Percentiles rank a stretch among this genome's conserved stretches.
Evolutionary conservation across 2,888 invertebrate species (phyloP).

Genomic region (Aphodius granarius): DNA sequence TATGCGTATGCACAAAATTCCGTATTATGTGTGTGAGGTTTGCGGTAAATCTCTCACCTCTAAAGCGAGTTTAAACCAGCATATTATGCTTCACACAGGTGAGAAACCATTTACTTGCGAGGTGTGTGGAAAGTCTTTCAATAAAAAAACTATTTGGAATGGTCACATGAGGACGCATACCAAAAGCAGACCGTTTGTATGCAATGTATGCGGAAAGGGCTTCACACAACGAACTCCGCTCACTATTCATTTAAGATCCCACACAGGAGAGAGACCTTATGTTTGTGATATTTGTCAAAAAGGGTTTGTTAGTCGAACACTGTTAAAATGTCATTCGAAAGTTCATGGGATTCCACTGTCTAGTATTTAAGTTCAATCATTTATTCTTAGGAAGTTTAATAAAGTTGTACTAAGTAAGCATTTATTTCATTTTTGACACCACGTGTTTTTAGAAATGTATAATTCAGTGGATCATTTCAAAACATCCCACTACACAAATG

Average conservation of each 20-base stretch:
- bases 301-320: constrained; percentile 41
- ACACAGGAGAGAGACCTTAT: constrained; percentile 52
- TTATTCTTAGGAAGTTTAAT: background rate
- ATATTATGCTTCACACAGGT: constrained; percentile 55
- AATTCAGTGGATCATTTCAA: no score
- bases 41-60: constrained; percentile 55
- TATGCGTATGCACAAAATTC: background rate
- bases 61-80: constrained; percentile 41
- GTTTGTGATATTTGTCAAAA: constrained; percentile 55
- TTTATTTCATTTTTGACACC: background rate
- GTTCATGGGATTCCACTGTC: constrained; percentile 44
- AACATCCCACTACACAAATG: no score
- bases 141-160: constrained; percentile 41
- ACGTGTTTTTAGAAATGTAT: background rate
- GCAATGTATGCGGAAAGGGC: constrained; percentile 26
- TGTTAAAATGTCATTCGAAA: constrained; percentile 35
- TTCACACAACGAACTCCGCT: constrained; percentile 51
- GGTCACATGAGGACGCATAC: constrained; percentile 33
- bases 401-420: background rate
- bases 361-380: constrained; percentile 8
- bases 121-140: constrained; percentile 22
- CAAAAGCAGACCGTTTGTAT: constrained; percentile 25
- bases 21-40: constrained; percentile 50
- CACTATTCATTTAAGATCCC: constrained; percentile 50
- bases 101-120: constrained; percentile 55